These are phyloP conservation scores for Eumaeus atala DNA, from an alignment of 1,140 invertebrate genomes.

Conservation along the genomic window DNA sequence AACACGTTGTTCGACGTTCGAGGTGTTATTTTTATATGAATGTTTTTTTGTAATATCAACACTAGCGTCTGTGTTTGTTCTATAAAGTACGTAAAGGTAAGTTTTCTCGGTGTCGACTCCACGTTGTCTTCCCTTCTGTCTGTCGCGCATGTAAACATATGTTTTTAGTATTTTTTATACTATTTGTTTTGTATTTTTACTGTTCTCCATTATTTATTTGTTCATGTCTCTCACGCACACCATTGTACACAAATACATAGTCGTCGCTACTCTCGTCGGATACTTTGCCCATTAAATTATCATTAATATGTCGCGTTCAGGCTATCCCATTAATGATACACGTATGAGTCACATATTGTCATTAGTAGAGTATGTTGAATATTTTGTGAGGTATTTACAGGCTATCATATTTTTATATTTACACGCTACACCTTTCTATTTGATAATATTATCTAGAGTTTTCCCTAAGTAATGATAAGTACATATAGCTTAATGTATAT, in stretches of 20 bases:
- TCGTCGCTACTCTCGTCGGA: background rate
- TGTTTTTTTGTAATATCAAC: slow-evolving; percentile 15
- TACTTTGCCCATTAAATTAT: slow-evolving; percentile 3
- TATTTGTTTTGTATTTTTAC: slow-evolving; percentile 40
- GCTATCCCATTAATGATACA: slow-evolving; percentile 31
- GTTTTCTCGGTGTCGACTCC: slow-evolving; percentile 44
- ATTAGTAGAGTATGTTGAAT: slow-evolving; percentile 48
- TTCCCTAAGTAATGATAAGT: slow-evolving; percentile 32
- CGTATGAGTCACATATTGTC: slow-evolving; percentile 22
- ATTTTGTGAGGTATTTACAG: slow-evolving; percentile 39
- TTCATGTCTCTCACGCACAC: slow-evolving; percentile 63
- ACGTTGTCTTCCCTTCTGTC: slow-evolving; percentile 51
- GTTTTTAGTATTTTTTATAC: slow-evolving; percentile 35
- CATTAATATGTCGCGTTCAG: slow-evolving; percentile 30
- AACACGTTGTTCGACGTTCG: slow-evolving; percentile 56
- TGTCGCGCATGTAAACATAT: slow-evolving; percentile 52
- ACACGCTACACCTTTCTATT: slow-evolving; percentile 55
- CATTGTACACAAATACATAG: slow-evolving; percentile 34
- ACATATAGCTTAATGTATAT: slow-evolving; percentile 21
- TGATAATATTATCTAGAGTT: slow-evolving; percentile 49
- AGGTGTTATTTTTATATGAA: slow-evolving; percentile 43
- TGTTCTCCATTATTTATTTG: slow-evolving; percentile 48
- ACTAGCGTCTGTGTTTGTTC: background rate
- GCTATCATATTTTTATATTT: slow-evolving; percentile 44
- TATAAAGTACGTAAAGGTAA: slow-evolving; percentile 44